A percentile compares a stretch with the other conserved stretches of the same genome.
Conservation (phyloP, 2,113 vertebrate species). For the Bubalus kerabau region DNA sequence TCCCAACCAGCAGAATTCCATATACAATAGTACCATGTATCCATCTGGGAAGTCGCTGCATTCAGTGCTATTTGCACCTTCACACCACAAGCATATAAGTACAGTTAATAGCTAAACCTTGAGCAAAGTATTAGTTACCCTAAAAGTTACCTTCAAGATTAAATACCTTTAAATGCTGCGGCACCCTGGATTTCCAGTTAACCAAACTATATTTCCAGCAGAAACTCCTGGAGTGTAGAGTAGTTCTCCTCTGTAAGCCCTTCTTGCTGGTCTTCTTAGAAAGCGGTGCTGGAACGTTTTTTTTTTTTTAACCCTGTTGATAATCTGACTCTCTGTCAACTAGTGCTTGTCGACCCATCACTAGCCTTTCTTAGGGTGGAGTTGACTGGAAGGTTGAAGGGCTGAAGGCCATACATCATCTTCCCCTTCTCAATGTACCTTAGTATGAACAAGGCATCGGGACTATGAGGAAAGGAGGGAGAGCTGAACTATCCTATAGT, state of each 20-base stretch:
- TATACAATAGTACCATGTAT: constrained; percentile 51
- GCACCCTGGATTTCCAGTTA: constrained; percentile 77
- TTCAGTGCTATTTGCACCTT: constrained; percentile 56
- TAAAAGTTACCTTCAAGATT: constrained; percentile 79
- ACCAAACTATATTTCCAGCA: constrained; percentile 79
- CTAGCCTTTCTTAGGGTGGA: constrained; percentile 73
- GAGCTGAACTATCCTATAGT: constrained; percentile 84
- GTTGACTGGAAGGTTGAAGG: constrained; percentile 74
- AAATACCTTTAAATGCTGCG: constrained; percentile 79
- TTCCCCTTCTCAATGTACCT: constrained; percentile 79
- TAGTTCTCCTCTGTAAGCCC: constrained; percentile 76
- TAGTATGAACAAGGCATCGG: constrained; percentile 82
- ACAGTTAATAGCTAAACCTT: constrained; percentile 57
- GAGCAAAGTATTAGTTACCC: constrained; percentile 63
- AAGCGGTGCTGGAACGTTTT: constrained; percentile 68
- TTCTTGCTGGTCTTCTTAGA: constrained; percentile 75
- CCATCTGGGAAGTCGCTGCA: constrained; percentile 56
- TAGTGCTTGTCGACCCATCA: constrained; percentile 75
- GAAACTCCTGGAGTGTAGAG: constrained; percentile 77
- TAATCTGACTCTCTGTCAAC: constrained; percentile 83
- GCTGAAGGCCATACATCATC: constrained; percentile 72
- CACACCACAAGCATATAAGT: constrained; percentile 2
- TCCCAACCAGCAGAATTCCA: constrained; percentile 37
- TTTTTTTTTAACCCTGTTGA: constrained; percentile 73
- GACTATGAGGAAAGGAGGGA: constrained; percentile 84